Evolutionary conservation across 92 coral and sea anemone genomes (phyloP), one percentile per base, ranked within the genome.

Genomic region (Porites divaricata): DNA sequence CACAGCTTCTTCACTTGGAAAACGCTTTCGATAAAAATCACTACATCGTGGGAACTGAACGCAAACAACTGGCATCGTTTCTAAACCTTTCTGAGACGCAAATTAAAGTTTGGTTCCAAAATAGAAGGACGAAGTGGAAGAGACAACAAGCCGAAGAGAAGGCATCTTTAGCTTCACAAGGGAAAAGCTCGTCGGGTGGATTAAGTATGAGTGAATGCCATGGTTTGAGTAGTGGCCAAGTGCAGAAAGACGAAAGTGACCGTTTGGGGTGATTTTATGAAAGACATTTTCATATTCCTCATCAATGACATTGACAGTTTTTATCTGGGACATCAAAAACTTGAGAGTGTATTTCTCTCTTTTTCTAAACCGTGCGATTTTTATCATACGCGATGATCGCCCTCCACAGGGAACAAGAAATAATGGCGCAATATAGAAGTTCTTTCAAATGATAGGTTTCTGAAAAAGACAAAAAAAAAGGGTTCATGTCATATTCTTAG

Each of bases 21-120:
- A 96, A 95, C 65, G 98, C 98, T 2, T 96, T 96, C 72, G 98
- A 96, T 51, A 96, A 96, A 82, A 94, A 96, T 87, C 98, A 94
- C 78, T 96, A 96, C 84, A 95, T 96, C 54, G 98, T 94, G 3
- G 98, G 98, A 24, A 88, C 97, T 50, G 98, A 96, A 23, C 85
- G 98, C 49, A 96, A 94, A 72, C 98, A 94, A 65, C 91, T 95
- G 49, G 98, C 98, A 1, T 87, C 95, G 6, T 95, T 93, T 25
- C 86, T 95, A 5, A 95, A 94, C 77, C 93, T 95, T 24, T 93
- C 98, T 15, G 98, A 95, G 82, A 94, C 98, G 16, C 98, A 95
- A 74, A 94, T 95, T 48, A 95, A 95, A 70, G 98, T 95, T 51
- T 95, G 98, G 98, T 95, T 93, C 69, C 98, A 95, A 80, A 95